Evolutionary conservation across 2,888 invertebrate species (phyloP).

Genomic region (Drosophila fungiperda): DNA sequence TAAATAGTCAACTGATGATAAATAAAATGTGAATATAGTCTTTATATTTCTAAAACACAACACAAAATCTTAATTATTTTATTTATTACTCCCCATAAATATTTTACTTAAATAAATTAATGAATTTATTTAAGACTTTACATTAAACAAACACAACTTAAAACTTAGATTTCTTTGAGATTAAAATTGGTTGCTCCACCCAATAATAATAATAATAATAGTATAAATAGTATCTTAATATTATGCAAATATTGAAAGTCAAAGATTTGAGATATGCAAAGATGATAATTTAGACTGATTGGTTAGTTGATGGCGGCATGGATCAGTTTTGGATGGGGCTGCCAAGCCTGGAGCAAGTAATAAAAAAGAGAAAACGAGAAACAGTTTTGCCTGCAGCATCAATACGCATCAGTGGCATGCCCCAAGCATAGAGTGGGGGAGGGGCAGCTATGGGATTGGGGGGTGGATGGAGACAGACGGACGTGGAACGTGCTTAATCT

Average conservation of each 20-base stretch:
- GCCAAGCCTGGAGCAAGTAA: slow-evolving; percentile 69
- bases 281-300: slow-evolving; percentile 39
- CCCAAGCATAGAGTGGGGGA: background rate
- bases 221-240: background rate
- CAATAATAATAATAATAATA: background rate
- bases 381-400: slow-evolving; percentile 68
- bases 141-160: background rate
- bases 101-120: no score
- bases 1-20: background rate
- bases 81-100: no score
- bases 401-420: slow-evolving; percentile 71
- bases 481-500: slow-evolving; percentile 77
- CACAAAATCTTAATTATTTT: no score
- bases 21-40: no score
- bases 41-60: no score
- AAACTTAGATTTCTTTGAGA: background rate
- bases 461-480: slow-evolving; percentile 38
- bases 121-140: background rate
- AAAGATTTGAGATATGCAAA: slow-evolving; percentile 2
- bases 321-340: slow-evolving; percentile 41
- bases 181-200: background rate
- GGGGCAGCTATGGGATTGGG: background rate
- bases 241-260: background rate
- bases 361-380: slow-evolving; percentile 10
- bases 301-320: slow-evolving; percentile 21